Conservation (phyloP, 1,140 invertebrate species). For the Cotesia typhae region DNA sequence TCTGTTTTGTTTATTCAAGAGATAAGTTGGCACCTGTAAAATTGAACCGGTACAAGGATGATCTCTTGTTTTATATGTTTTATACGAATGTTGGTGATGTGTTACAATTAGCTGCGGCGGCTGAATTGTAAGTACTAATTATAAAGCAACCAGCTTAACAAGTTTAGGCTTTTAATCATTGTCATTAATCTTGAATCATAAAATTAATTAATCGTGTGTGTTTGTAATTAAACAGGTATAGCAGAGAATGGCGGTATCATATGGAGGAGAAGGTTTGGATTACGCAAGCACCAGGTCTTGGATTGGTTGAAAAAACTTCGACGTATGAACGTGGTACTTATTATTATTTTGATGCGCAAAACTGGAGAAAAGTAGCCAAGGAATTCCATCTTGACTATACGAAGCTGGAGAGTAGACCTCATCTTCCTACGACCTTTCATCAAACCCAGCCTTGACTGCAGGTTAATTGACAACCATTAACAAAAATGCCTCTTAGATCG, state of each 20-base stretch:
- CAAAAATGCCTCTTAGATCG: constrained; percentile 23
- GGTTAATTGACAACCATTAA: constrained; percentile 44
- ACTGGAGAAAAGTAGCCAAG: constrained; percentile 95
- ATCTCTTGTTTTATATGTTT: constrained; percentile 98
- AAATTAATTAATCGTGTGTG: not conserved
- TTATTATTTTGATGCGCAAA: constrained; percentile 98
- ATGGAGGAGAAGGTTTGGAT: constrained; percentile 99
- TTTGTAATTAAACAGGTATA: constrained; percentile 74
- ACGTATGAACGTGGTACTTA: constrained; percentile 98
- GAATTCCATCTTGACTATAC: constrained; percentile 98
- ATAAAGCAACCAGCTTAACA: constrained; percentile 8
- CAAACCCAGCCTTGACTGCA: constrained; percentile 66
- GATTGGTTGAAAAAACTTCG: constrained; percentile 90
- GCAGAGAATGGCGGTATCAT: constrained; percentile 98
- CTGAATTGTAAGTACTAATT: constrained; percentile 86
- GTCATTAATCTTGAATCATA: constrained; percentile 6
- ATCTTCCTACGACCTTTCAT: constrained; percentile 63
- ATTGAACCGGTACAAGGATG: constrained; percentile 97
- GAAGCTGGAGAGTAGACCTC: constrained; percentile 91
- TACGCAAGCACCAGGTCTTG: constrained; percentile 93
- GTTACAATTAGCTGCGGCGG: constrained; percentile 94
- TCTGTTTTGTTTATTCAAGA: constrained; percentile 63
- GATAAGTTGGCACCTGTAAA: constrained; percentile 95
- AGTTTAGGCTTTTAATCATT: not conserved
- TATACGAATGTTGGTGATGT: constrained; percentile 99